Evolutionary conservation across 2,113 vertebrate genomes (phyloP), one percentile per base, ranked within the genome.

Genomic region (Entomyzon cyanotis): DNA sequence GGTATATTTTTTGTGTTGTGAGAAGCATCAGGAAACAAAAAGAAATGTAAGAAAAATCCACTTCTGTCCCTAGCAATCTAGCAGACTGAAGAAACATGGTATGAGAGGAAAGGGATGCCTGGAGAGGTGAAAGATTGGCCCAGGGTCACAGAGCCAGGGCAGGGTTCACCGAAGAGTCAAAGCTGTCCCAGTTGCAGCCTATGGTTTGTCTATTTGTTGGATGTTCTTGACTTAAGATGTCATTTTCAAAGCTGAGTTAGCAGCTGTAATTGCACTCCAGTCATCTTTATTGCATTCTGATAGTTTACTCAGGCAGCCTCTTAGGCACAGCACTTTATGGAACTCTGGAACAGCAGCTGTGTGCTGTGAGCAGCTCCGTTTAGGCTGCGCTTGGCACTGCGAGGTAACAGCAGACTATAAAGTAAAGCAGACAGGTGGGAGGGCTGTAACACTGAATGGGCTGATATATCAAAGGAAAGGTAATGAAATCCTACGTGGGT

Each of bases 401-500:
- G 53, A 87, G 58, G 84, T 42, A 84, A 78, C 39, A 58, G 58
- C 41, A 68, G 65, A 84, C 53, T 82, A 71, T 92, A 97, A 95
- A 96, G 64, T 17, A 89, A 76, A 84, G 53, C 71, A 15, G 89
- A 76, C 69, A 82, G 53, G 81, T 89, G 89, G 87, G 87, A 94
- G 91, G 87, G n/a, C 69, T 95, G 77, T 89, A 65, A 73, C 77
- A 65, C 4, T 79, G 70, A 95, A 95, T 91, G 91, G 94, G 82
- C 89, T 89, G 87, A 89, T 92, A 93, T 82, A 93, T 87, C 70
- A 95, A 79, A 87, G 81, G 33, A 62, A 75, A 89, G 15, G 74
- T 89, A 96, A 96, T 76, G 84, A 87, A 96, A 95, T 83, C 25
- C 44, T 95, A 5, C 0, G 0, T 84, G 27, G 24, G 27, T 33